A percentile compares a stretch with the other conserved stretches of the same genome.
These are phyloP conservation scores for Tetragnatha versicolor DNA, from an alignment of 1,140 invertebrate genomes.

Conservation along the genomic window DNA sequence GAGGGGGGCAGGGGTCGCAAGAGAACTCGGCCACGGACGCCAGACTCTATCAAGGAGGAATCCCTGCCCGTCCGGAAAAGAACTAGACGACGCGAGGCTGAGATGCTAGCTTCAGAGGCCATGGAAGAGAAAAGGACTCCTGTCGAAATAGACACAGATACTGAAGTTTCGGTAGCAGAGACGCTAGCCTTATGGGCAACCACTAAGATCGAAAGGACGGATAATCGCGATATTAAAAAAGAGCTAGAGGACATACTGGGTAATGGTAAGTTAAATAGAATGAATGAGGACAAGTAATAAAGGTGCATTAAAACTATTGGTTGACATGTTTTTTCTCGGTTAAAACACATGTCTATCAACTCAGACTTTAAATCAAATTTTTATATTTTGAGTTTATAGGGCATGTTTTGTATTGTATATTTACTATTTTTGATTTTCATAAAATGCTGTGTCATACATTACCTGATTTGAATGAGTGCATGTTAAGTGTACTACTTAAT, in stretches of 20 bases:
- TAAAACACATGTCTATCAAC: neutral
- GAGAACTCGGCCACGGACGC: constrained; percentile 32
- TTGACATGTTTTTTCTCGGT: constrained; percentile 1
- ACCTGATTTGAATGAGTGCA: constrained; percentile 20
- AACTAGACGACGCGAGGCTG: constrained; percentile 24
- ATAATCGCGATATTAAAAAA: constrained; percentile 22
- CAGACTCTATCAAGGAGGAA: constrained; percentile 20
- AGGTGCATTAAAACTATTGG: neutral
- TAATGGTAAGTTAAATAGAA: constrained; percentile 34
- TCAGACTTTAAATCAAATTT: constrained; percentile 40
- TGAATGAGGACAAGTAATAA: constrained; percentile 32
- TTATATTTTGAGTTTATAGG: constrained; percentile 40
- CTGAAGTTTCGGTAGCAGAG: constrained; percentile 52
- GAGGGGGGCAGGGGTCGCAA: constrained; percentile 30
- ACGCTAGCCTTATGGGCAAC: constrained; percentile 49
- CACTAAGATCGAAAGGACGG: constrained; percentile 44
- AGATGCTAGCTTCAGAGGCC: neutral
- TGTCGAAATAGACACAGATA: constrained; percentile 54
- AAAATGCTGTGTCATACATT: neutral
- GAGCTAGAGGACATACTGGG: constrained; percentile 15
- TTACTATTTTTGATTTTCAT: constrained; percentile 21
- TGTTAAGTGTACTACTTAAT: constrained; percentile 24
- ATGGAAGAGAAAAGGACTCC: constrained; percentile 26
- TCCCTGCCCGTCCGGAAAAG: constrained; percentile 29
- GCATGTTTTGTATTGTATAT: constrained; percentile 11